These are phyloP conservation scores for Notoglanidium macrostoma DNA, from an alignment of 2,797 vertebrate genomes.

Conservation along the genomic window DNA sequence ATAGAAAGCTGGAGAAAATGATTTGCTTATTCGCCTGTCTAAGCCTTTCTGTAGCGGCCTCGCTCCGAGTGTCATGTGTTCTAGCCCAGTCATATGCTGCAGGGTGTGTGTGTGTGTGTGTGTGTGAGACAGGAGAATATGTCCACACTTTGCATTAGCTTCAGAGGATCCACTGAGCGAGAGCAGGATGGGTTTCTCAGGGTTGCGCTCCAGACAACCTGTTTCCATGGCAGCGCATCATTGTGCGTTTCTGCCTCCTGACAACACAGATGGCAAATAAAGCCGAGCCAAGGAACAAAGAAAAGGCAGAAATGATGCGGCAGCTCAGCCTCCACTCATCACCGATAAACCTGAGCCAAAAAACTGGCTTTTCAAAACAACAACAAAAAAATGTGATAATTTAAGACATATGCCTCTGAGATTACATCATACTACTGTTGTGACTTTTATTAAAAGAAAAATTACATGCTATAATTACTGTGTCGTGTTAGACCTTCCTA, in stretches of 20 bases:
- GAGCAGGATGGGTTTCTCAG: constrained; percentile 37
- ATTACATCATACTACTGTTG: not conserved
- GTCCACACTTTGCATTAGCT: constrained; percentile 12
- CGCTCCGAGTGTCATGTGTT: not conserved
- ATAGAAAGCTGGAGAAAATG: not conserved
- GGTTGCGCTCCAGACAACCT: constrained; percentile 35
- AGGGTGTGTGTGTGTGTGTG: constrained; percentile 29
- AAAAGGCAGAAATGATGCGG: constrained; percentile 16
- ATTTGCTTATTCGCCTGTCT: not conserved
- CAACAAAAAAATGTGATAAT: constrained; percentile 5
- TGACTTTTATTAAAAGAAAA: not conserved
- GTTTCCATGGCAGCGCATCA: constrained; percentile 44
- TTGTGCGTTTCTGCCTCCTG: constrained; percentile 41
- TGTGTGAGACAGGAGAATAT: constrained; percentile 6
- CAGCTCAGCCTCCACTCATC: not conserved
- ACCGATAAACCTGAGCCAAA: not conserved
- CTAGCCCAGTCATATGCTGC: constrained; percentile 13
- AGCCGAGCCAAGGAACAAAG: constrained; percentile 36
- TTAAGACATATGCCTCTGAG: constrained; percentile 9
- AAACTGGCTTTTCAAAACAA: not conserved
- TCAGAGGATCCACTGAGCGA: not conserved
- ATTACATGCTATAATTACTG: not conserved
- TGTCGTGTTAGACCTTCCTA: not conserved
- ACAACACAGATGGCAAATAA: constrained; percentile 45
- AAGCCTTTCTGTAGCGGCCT: not conserved